Base-by-base conservation (phyloP, 2,888 invertebrate genomes). In the Tyria jacobaeae region DNA sequence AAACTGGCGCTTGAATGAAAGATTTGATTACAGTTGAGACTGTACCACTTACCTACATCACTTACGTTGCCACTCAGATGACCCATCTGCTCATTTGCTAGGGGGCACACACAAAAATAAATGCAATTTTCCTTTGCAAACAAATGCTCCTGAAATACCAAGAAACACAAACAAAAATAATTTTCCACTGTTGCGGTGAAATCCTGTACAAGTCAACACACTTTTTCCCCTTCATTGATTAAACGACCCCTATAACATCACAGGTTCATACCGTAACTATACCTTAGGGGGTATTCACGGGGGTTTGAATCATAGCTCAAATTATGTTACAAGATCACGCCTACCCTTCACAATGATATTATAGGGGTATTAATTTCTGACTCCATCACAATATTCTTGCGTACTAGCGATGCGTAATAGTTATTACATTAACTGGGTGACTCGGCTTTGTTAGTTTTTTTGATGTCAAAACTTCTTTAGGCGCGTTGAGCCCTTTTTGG, bases 241-340 rank as follows among this genome's bases (percentile, higher is more conserved):
- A 79, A 37, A 37, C 21, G 25, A 48, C 54, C 54, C 54, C 79
- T 66, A 17, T 44, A 54, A 7, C 52, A 62, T 58, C 41, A 52
- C 54, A 54, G 62, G 44, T 50, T 62, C 62, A 62, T 50, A 58
- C 47, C 58, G 21, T 63, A 17, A 63, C 59, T 7, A 51, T 59
- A 47, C 62, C 62, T 55, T 9, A 15, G 59, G 31, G 50, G 37
- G 51, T 25, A 37, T 24, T 47, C 17, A 5, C 37, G 39, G 59
- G 62, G 62, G 55, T 50, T 53, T 31, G 53, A 85, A 57, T 57
- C 57, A 58, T 41, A 15, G 50, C 49, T 25, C 47, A 59, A 56
- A 63, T 63, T 63, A 51, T 55, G 49, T 50, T 34, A 59, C 15
- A 86, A 86, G 86, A 63, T 68, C 58, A 62, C 75, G 15, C 74